Percentiles rank a stretch among this genome's conserved stretches.
Evolutionary conservation across 2,888 invertebrate species (phyloP).

Genomic region (Drosophila longiperda): DNA sequence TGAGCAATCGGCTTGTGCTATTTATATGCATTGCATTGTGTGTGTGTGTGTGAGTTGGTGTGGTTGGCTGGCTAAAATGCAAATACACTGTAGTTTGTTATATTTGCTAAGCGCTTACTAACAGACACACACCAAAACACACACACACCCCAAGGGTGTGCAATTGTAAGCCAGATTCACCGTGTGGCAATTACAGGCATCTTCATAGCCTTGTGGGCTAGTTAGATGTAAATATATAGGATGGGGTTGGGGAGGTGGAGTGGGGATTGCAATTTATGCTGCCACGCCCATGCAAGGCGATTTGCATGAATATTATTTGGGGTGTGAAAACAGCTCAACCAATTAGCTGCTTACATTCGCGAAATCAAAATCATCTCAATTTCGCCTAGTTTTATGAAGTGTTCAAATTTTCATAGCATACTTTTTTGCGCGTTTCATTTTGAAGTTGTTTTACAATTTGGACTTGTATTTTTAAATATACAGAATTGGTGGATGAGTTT

Average conservation of each 20-base stretch:
- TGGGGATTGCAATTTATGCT: slow-evolving; percentile 15
- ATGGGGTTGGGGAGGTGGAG: background rate
- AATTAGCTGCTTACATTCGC: slow-evolving; percentile 42
- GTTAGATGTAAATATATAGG: background rate
- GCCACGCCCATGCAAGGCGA: slow-evolving; percentile 47
- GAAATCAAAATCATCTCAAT: slow-evolving; percentile 9
- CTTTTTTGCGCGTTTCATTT: background rate
- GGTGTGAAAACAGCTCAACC: slow-evolving; percentile 35
- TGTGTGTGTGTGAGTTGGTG: slow-evolving; percentile 8
- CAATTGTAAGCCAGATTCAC: slow-evolving; percentile 36
- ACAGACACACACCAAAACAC: slow-evolving; percentile 19
- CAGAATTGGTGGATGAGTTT: no score
- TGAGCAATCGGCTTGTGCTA: slow-evolving; percentile 63
- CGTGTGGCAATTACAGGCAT: slow-evolving; percentile 53
- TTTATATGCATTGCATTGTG: slow-evolving; percentile 47
- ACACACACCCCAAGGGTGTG: background rate
- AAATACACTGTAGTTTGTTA: slow-evolving; percentile 64
- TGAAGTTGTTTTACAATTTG: background rate
- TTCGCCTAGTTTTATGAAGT: background rate
- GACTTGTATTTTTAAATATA: background rate
- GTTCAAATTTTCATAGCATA: background rate
- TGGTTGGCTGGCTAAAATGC: slow-evolving; percentile 4
- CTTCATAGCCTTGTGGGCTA: slow-evolving; percentile 10
- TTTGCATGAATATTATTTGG: slow-evolving; percentile 62
- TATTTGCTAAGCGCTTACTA: slow-evolving; percentile 72